Evolutionary conservation across 2,113 vertebrate genomes (phyloP), one percentile per base, ranked within the genome.

Genomic region (Petrocephalus microphthalmus): DNA sequence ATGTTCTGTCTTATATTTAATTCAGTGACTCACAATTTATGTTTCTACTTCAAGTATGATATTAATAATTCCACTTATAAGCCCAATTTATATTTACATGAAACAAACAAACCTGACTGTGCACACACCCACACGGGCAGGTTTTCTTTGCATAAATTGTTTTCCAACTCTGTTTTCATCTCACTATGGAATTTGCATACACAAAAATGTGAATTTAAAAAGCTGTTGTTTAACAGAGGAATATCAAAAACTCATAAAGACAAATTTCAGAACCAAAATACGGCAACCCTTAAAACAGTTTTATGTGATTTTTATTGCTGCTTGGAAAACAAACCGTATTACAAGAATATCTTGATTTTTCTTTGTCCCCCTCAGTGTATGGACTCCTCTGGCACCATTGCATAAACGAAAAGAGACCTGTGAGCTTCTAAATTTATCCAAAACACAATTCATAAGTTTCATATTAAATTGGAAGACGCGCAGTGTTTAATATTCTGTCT

Each of bases 1-100:
- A 86, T 86, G 56, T 19, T 54, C 33, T 19, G 13, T 45, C 51
- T 85, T 49, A 45, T 86, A 86, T 86, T 86, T 86, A 60, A 86
- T 86, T 86, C 53, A 86, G 56, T 60, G 84, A 85, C 85, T 60
- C 85, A 86, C 56, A 60, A 86, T 86, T 64, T 60, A 86, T 86
- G 53, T 60, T 60, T 86, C 29, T 45, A 19, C 54, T 86, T 57
- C 37, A 60, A 60, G 85, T 86, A 20, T 86, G 20, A 64, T 86
- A 60, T 86, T 64, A 86, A 86, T 64, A 86, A 86, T 60, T 86
- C 53, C 22, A 60, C 19, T 60, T 17, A 54, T 83, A 45, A 45
- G 56, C 56, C 56, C 53, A 57, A 64, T 57, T 86, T 42, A 64
- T 64, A 47, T 86, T 86, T 60, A 86, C 29, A 64, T 64, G 29